Conservation (phyloP, 2,888 invertebrate genomes). For the Apeira syringaria region DNA sequence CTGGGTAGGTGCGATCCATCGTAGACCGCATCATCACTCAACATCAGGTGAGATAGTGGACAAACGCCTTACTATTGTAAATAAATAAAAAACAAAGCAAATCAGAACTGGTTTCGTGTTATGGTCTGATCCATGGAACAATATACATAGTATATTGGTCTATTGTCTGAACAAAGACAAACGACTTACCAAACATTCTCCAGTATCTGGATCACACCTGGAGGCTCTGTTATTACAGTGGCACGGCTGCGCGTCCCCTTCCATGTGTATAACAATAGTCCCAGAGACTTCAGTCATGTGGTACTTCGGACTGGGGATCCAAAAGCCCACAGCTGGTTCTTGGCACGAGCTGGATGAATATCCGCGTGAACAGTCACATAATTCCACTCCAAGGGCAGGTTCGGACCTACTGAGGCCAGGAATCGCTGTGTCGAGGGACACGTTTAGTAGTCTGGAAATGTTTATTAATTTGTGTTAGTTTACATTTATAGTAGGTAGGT, state of each 20-base stretch:
- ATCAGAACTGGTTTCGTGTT: no score
- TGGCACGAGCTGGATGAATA: conserved; percentile 96
- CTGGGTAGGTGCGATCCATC: no score
- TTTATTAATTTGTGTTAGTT: no score
- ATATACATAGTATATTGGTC: no score
- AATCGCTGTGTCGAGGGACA: conserved; percentile 92
- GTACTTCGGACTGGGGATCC: conserved; percentile 83
- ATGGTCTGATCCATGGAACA: no score
- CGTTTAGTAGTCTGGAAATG: conserved; percentile 84
- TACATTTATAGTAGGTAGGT: no score
- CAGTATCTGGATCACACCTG: conserved; percentile 92
- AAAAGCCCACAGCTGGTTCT: conserved; percentile 92
- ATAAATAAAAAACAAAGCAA: no score
- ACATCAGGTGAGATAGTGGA: no score
- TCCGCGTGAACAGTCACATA: conserved; percentile 91
- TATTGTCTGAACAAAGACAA: no score
- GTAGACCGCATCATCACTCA: no score
- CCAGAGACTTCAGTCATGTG: conserved; percentile 80
- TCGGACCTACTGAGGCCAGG: conserved; percentile 86
- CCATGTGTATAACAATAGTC: conserved; percentile 89
- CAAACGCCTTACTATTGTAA: no score
- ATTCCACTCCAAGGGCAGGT: conserved; percentile 92
- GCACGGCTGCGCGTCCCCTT: conserved; percentile 92
- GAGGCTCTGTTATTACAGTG: conserved; percentile 91
- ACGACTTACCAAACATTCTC: conserved; percentile 90